Percentiles rank a stretch among this genome's conserved stretches.
Evolutionary conservation across 2,113 vertebrate species (phyloP).

Genomic region (Sisor rabdophorus): DNA sequence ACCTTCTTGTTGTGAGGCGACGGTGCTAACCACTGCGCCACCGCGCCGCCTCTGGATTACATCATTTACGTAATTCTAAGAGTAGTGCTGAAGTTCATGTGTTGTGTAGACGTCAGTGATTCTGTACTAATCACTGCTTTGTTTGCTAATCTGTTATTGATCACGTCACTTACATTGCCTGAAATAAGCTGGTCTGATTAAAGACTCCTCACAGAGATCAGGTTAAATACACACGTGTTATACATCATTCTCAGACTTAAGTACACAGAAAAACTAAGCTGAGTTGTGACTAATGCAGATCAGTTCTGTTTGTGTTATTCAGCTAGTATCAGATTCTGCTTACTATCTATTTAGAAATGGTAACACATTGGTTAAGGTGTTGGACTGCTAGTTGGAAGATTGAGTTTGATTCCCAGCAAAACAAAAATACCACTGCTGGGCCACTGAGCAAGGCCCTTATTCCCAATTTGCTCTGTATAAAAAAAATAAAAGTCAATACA

Average conservation of each 20-base stretch:
- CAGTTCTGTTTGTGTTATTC: conserved; percentile 17
- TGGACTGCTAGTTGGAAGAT: too few relatives aligned
- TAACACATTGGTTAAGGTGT: too few relatives aligned
- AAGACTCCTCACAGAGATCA: background rate
- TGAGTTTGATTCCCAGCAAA: too few relatives aligned
- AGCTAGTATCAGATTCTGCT: too few relatives aligned
- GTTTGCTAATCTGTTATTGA: conserved; percentile 9
- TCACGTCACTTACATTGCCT: background rate
- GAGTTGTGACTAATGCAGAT: background rate
- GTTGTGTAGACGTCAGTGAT: background rate
- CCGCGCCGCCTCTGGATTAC: too few relatives aligned
- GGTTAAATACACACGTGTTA: background rate
- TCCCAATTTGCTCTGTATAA: too few relatives aligned
- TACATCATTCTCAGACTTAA: conserved; percentile 7
- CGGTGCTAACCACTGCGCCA: too few relatives aligned
- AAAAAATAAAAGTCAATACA: too few relatives aligned
- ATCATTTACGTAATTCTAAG: background rate
- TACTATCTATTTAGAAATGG: background rate
- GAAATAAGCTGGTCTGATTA: background rate
- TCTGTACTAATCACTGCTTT: conserved; percentile 5
- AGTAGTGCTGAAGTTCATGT: background rate
- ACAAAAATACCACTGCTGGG: too few relatives aligned
- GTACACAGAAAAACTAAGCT: conserved; percentile 7
- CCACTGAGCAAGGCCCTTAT: too few relatives aligned
- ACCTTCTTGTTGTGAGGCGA: too few relatives aligned